phyloP scores from a whole-genome alignment of 2,888 invertebrate genomes.

The Drosophila imparisetae region DNA sequence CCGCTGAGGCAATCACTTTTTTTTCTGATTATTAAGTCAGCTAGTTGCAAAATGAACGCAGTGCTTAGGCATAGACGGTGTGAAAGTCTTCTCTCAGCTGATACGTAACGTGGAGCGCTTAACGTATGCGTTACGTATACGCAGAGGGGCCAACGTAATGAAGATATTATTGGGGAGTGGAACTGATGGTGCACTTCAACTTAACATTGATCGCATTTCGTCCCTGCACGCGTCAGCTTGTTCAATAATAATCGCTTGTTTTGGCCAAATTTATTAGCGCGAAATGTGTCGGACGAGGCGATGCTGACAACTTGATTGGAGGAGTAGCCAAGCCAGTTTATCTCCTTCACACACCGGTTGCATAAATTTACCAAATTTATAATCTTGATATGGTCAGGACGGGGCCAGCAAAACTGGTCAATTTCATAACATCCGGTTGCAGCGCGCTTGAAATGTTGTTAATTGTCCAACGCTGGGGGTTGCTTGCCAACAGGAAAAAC shows the following conservation, averaged over 20 bases:
- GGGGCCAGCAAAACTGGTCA: constrained; percentile 64
- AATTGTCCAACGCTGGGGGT: constrained; percentile 67
- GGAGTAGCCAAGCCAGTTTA: constrained; percentile 38
- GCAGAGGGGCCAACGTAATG: constrained; percentile 49
- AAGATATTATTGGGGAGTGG: background rate
- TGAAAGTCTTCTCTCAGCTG: constrained; percentile 57
- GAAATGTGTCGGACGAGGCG: constrained; percentile 59
- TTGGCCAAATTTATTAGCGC: constrained; percentile 47
- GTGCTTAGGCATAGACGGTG: constrained; percentile 39
- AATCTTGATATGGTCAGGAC: constrained; percentile 71
- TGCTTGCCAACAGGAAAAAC: constrained; percentile 58
- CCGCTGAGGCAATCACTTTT: constrained; percentile 68
- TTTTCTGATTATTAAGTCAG: constrained; percentile 16
- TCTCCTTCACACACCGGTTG: constrained; percentile 57
- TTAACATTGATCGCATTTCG: constrained; percentile 70
- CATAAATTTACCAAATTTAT: constrained; percentile 77
- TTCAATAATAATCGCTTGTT: constrained; percentile 31
- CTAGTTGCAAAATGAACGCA: constrained; percentile 55
- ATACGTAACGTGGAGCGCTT: constrained; percentile 44
- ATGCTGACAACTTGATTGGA: constrained; percentile 73
- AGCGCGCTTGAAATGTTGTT: constrained; percentile 79
- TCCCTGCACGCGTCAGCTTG: constrained; percentile 55
- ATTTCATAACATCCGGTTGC: constrained; percentile 81
- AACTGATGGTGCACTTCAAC: constrained; percentile 63
- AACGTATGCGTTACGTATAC: constrained; percentile 63